phyloP scores from a whole-genome alignment of 2,113 vertebrate species.

The Lepisosteus oculatus region DNA sequence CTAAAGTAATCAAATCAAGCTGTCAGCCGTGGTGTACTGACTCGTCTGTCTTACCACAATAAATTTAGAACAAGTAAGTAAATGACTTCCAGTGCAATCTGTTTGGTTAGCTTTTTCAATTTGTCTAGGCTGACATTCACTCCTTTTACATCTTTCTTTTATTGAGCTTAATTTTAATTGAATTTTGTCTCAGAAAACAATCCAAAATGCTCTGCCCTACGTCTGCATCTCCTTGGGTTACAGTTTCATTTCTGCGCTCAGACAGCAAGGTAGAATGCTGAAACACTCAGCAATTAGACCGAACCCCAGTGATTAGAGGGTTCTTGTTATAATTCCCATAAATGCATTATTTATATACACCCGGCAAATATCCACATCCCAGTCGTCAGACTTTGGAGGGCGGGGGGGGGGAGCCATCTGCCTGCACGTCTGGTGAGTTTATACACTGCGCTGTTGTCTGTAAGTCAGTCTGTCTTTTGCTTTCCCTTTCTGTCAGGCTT shows the following conservation, averaged over 20 bases:
- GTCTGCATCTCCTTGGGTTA: constrained; percentile 1
- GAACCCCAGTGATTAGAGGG: constrained; percentile 2
- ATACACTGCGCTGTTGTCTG: too few species aligned
- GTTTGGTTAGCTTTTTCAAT: constrained; percentile 16
- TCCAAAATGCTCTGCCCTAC: background rate
- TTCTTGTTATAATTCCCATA: constrained; percentile 4
- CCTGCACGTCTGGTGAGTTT: too few species aligned
- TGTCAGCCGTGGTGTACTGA: background rate
- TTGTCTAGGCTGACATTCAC: constrained; percentile 14
- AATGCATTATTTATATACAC: background rate
- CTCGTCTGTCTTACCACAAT: constrained; percentile 7
- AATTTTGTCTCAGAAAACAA: constrained; percentile 7
- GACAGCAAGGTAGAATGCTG: background rate
- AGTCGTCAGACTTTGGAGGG: background rate
- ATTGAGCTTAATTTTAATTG: constrained; percentile 5
- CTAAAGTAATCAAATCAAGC: constrained; percentile 12
- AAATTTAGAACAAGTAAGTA: constrained; percentile 13
- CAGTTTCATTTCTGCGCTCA: constrained; percentile 1
- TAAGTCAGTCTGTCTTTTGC: too few species aligned
- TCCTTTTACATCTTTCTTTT: constrained; percentile 6
- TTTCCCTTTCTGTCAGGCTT: too few species aligned
- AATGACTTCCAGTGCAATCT: constrained; percentile 16
- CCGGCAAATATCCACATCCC: background rate
- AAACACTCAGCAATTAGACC: constrained; percentile 1
- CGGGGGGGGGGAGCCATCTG: background rate